Evolutionary conservation across 2,797 vertebrate species (phyloP).

Genomic region (Knipowitschia caucasica): DNA sequence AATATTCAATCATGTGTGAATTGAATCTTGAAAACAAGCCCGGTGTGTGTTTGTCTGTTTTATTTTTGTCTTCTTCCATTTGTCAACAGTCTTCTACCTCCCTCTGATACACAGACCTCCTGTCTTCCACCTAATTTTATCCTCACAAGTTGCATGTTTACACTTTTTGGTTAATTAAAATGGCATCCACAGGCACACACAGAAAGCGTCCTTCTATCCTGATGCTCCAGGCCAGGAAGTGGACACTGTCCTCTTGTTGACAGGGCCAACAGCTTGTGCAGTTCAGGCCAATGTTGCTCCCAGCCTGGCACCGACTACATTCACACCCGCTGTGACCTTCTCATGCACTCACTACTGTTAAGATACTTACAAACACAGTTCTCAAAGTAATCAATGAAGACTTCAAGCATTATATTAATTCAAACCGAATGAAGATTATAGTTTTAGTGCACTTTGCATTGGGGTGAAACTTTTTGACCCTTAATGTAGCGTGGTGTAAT

Average conservation of each 20-base stretch:
- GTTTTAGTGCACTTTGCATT: background rate
- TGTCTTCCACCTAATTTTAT: conserved; percentile 16
- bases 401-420: no score
- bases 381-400: background rate
- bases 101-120: conserved; percentile 10
- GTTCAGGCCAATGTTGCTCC: conserved; percentile 34
- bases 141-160: conserved; percentile 25
- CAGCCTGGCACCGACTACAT: conserved; percentile 46
- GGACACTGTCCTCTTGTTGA: conserved; percentile 25
- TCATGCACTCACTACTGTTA: background rate
- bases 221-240: conserved; percentile 12
- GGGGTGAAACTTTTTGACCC: no score
- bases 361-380: background rate
- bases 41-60: conserved; percentile 9
- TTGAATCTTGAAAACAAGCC: no score
- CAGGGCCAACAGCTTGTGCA: conserved; percentile 52
- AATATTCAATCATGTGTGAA: no score
- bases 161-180: conserved; percentile 54
- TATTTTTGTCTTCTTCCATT: conserved; percentile 14
- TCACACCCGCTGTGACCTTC: conserved; percentile 42
- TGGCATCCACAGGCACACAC: conserved; percentile 28
- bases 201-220: conserved; percentile 8
- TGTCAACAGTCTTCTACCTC: conserved; percentile 21
- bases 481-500: no score
- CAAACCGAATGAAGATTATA: no score